Base-by-base conservation (phyloP, 2,888 invertebrate genomes). In the Ornithoptera alexandrae region DNA sequence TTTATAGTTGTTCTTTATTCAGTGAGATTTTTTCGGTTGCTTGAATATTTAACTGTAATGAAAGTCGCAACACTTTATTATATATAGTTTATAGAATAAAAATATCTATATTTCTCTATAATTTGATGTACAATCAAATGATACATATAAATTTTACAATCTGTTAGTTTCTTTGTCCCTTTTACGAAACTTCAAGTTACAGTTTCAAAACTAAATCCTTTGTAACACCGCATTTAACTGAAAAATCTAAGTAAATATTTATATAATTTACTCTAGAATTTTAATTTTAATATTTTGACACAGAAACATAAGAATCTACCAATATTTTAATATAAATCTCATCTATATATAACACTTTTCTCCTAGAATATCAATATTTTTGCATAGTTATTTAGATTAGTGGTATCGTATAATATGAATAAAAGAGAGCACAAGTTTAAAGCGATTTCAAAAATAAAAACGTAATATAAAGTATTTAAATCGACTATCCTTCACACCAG, bases 401-500 rank as follows among this genome's bases (percentile, higher is more conserved):
- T 50, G 18, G 5, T 50, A 50, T 18, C 46, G 46, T 46, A 46
- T 50, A n/a, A 53, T 12, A 53, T 53, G n/a, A 53, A 53, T 53
- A 18, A n/a, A 53, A 3, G n/a, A n/a, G 6, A 53, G 18, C 4
- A 53, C 15, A 53, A 18, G 5, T n/a, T 7, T 7, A 60, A 62
- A 42, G 53, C 8, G 17, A 36, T 24, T n/a, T 30, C 50, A 58
- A 72, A 67, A 61, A 65, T 71, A 62, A 68, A 60, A 57, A n/a
- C 18, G 46, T 22, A 22, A 36, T 30, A 50, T 65, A 68, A 72
- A 62, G 42, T 30, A 62, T 70, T 75, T 79, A 78, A 79, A 81
- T 80, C 74, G 75, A 76, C 77, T 74, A 73, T 73, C 61, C 70
- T 72, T 72, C 67, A 74, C 76, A 76, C 75, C 71, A 70, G 71